These are phyloP conservation scores for Beroe ovata DNA, from an alignment of 37 sponge, comb jelly and placozoan species.

Conservation along the genomic window DNA sequence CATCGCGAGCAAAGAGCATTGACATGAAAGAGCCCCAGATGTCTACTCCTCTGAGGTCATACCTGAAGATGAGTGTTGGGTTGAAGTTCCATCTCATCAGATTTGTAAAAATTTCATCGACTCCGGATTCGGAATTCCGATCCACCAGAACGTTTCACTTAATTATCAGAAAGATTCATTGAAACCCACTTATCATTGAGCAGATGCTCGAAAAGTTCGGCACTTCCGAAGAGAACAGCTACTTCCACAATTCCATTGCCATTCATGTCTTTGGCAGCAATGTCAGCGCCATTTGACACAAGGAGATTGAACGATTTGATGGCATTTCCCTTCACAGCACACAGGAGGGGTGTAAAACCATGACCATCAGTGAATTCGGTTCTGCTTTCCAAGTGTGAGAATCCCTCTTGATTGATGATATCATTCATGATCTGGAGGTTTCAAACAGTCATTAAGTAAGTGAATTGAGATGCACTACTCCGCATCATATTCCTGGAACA, in stretches of 20 bases:
- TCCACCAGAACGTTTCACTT: too few species aligned
- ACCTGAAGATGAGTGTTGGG: too few species aligned
- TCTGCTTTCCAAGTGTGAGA: constrained; percentile 5
- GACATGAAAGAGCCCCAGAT: constrained; percentile 4
- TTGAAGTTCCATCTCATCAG: too few species aligned
- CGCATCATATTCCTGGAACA: neutral
- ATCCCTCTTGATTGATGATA: constrained; percentile 54
- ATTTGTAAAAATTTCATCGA: too few species aligned
- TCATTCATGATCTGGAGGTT: constrained; percentile 6
- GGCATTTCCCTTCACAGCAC: constrained; percentile 52
- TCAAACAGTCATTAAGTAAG: too few species aligned
- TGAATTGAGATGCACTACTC: too few species aligned
- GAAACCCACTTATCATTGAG: neutral
- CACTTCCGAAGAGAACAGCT: neutral
- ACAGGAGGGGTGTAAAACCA: constrained; percentile 30
- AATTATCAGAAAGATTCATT: too few species aligned
- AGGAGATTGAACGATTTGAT: constrained; percentile 11
- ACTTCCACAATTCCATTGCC: constrained; percentile 28
- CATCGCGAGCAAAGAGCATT: constrained; percentile 5
- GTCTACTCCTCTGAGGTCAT: neutral
- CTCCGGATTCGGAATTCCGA: too few species aligned
- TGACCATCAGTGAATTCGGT: constrained; percentile 10
- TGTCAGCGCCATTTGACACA: constrained; percentile 25
- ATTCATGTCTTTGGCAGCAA: constrained; percentile 10
- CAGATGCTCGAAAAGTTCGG: constrained; percentile 14